These are phyloP conservation scores for Distichodus sexfasciatus DNA, from an alignment of 2,797 vertebrate species.

Conservation along the genomic window DNA sequence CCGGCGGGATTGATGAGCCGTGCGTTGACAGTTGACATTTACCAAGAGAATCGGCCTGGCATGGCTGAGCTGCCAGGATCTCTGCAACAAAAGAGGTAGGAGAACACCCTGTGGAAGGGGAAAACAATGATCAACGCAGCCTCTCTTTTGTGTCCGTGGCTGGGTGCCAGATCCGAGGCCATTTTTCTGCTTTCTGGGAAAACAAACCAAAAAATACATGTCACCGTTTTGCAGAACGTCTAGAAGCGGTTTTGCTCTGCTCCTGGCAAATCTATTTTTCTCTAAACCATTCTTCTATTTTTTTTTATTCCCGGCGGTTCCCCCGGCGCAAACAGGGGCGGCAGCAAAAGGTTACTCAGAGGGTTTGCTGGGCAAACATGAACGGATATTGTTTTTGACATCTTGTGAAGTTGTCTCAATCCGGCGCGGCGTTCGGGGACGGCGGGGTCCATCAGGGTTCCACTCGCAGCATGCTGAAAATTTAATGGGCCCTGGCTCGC, in stretches of 20 bases:
- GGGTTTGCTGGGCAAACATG: slow-evolving; percentile 77
- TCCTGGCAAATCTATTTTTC: neutral
- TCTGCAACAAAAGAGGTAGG: slow-evolving; percentile 66
- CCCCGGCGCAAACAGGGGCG: slow-evolving; percentile 62
- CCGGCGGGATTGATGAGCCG: slow-evolving; percentile 78
- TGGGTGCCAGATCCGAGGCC: slow-evolving; percentile 5
- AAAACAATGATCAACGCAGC: slow-evolving; percentile 39
- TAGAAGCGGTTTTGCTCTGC: neutral
- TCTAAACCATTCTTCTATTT: slow-evolving; percentile 3
- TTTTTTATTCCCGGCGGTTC: slow-evolving; percentile 61
- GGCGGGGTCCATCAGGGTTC: slow-evolving; percentile 80
- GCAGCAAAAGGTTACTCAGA: slow-evolving; percentile 68
- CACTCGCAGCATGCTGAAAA: slow-evolving; percentile 81
- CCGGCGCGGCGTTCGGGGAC: slow-evolving; percentile 78
- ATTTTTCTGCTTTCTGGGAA: slow-evolving; percentile 20
- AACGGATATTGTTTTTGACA: slow-evolving; percentile 87
- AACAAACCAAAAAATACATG: slow-evolving; percentile 38
- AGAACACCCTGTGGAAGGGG: slow-evolving; percentile 56
- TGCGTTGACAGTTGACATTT: slow-evolving; percentile 85
- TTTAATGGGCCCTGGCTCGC: slow-evolving; percentile 85
- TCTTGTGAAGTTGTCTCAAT: slow-evolving; percentile 84
- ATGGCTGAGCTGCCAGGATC: slow-evolving; percentile 76
- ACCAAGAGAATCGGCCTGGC: slow-evolving; percentile 82
- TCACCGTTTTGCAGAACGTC: slow-evolving; percentile 2
- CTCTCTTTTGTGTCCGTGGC: slow-evolving; percentile 30